Evolutionary conservation across 2,888 invertebrate genomes (phyloP).

Genomic region (Sisyra terminalis): DNA sequence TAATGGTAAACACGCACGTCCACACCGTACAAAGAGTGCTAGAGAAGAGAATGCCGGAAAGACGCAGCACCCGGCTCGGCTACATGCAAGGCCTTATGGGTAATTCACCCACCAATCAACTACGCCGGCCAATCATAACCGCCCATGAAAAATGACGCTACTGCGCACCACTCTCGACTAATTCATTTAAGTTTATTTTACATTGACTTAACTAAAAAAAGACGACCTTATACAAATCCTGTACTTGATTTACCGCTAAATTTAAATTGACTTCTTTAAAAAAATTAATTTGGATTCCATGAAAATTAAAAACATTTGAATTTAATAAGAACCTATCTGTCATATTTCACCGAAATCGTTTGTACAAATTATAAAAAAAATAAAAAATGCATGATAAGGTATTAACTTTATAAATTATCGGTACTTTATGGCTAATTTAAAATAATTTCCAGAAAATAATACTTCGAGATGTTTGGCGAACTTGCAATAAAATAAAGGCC

Average conservation of each 20-base stretch:
- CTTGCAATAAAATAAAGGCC: constrained; percentile 65
- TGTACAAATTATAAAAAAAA: neutral
- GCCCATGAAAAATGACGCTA: neutral
- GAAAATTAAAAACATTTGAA: constrained; percentile 1
- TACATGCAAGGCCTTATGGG: constrained; percentile 6
- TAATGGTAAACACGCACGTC: constrained; percentile 3
- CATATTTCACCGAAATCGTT: neutral
- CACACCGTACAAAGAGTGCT: constrained; percentile 2
- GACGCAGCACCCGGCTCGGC: constrained; percentile 7
- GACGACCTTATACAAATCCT: too few relatives aligned
- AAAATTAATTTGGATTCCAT: too few relatives aligned
- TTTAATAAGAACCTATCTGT: neutral
- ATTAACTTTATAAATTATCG: neutral
- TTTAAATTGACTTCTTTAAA: too few relatives aligned
- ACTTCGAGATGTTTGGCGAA: constrained; percentile 57
- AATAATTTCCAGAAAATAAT: constrained; percentile 21
- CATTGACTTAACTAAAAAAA: too few relatives aligned
- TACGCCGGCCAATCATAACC: neutral
- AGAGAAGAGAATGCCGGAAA: constrained; percentile 9
- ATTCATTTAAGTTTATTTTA: too few relatives aligned
- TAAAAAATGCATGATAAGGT: constrained; percentile 6
- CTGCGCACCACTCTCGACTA: too few relatives aligned
- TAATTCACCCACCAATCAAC: neutral
- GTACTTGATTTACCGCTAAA: too few relatives aligned
- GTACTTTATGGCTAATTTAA: neutral